These are phyloP conservation scores for Amphipoea oculea DNA, from an alignment of 2,888 invertebrate genomes.

Conservation along the genomic window DNA sequence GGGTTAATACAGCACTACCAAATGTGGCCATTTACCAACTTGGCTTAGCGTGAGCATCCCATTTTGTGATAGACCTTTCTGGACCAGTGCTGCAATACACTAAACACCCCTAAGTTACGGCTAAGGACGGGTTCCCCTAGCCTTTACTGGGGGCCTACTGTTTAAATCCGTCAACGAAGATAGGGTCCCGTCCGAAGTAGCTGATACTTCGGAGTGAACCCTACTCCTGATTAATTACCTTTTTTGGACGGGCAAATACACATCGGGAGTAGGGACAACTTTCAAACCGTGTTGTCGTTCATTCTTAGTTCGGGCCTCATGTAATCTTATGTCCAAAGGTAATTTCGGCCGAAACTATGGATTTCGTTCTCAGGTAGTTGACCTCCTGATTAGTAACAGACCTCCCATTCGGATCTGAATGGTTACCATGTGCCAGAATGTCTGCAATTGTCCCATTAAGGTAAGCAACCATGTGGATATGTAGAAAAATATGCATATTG, in stretches of 20 bases:
- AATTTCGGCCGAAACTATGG: too few relatives aligned
- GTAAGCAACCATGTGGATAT: constrained; percentile 1
- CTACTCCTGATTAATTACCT: too few relatives aligned
- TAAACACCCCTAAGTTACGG: background rate
- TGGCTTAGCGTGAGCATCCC: background rate
- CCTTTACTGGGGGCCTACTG: background rate
- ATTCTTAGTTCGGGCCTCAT: too few relatives aligned
- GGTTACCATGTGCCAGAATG: constrained; percentile 1
- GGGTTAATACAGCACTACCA: background rate
- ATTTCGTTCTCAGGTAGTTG: too few relatives aligned
- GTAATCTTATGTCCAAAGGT: too few relatives aligned
- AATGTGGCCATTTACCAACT: background rate
- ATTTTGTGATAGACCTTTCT: background rate
- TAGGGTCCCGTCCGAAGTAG: too few relatives aligned
- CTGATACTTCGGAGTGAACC: too few relatives aligned
- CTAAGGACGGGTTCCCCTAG: background rate
- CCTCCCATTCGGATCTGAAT: background rate
- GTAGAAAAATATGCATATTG: constrained; percentile 23
- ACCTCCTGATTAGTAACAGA: background rate
- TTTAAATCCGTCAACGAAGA: background rate
- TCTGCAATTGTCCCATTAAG: background rate
- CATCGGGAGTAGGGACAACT: too few relatives aligned
- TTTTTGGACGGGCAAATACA: too few relatives aligned
- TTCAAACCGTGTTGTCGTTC: too few relatives aligned
- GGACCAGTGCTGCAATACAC: background rate